Percentiles rank a stretch among this genome's conserved stretches.
phyloP scores from a whole-genome alignment of 2,888 invertebrate species.

The Venustoraphidia nigricollis region DNA sequence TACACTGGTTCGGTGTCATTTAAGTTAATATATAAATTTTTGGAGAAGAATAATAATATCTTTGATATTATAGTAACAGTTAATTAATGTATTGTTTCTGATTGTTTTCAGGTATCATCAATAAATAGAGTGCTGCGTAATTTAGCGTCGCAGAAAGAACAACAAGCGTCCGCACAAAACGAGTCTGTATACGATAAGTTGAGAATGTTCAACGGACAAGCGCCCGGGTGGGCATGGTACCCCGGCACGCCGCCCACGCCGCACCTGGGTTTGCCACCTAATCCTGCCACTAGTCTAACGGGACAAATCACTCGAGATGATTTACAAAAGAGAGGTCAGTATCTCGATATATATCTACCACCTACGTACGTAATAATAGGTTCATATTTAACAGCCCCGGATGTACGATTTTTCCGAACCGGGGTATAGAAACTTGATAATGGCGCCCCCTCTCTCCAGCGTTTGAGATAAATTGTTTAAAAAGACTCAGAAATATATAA shows the following conservation, averaged over 20 bases:
- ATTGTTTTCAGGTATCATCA: conserved; percentile 71
- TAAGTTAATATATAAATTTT: too few relatives aligned
- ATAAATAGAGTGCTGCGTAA: conserved; percentile 96
- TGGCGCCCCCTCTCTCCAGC: too few relatives aligned
- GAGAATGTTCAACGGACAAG: conserved; percentile 87
- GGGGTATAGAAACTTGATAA: too few relatives aligned
- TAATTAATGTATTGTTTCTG: conserved; percentile 1
- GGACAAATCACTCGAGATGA: conserved; percentile 47
- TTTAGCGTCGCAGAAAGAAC: conserved; percentile 91
- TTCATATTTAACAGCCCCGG: too few relatives aligned
- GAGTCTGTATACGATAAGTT: conserved; percentile 91
- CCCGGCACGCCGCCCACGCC: conserved; percentile 61
- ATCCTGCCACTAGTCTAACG: conserved; percentile 24
- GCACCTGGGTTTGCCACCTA: conserved; percentile 44
- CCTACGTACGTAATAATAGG: too few relatives aligned
- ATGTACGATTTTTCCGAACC: too few relatives aligned
- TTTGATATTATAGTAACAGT: neutral
- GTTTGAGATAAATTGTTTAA: too few relatives aligned
- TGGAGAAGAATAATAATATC: too few relatives aligned
- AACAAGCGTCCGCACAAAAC: conserved; percentile 65
- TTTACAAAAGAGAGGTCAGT: conserved; percentile 46
- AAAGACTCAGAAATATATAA: too few relatives aligned
- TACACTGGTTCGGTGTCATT: too few relatives aligned
- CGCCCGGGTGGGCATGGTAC: conserved; percentile 78
- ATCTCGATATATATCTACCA: conserved; percentile 9